A percentile compares a stretch with the other conserved stretches of the same genome.
These are phyloP conservation scores for Dicyrtoma fusca DNA, from an alignment of 2,888 invertebrate species.

Conservation along the genomic window DNA sequence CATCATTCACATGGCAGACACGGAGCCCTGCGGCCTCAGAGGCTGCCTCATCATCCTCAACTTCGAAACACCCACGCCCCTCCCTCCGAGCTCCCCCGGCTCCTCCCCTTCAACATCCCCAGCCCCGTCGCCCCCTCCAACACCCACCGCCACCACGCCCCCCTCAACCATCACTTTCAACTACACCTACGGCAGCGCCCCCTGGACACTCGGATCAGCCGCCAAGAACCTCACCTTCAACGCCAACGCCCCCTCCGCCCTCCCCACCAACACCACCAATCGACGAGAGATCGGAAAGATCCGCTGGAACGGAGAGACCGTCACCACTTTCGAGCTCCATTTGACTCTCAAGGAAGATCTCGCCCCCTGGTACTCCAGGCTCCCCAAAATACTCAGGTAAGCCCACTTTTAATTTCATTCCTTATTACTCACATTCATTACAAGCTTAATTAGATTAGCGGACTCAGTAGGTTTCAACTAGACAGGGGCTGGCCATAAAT, in stretches of 20 bases:
- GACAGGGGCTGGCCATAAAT: background rate
- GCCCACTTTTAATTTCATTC: slow-evolving; percentile 59
- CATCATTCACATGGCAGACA: slow-evolving; percentile 79
- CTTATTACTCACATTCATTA: slow-evolving; percentile 25
- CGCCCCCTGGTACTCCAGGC: slow-evolving; percentile 81
- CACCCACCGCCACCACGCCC: background rate
- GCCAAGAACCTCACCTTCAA: background rate
- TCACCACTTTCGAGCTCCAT: slow-evolving; percentile 88
- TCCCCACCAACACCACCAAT: background rate
- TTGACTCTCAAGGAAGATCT: slow-evolving; percentile 84
- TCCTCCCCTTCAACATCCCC: background rate
- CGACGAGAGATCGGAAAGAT: slow-evolving; percentile 69
- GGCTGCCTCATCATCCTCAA: slow-evolving; percentile 54
- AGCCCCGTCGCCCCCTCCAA: slow-evolving; percentile 39
- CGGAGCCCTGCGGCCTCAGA: slow-evolving; percentile 85
- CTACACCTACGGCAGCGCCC: too few relatives aligned
- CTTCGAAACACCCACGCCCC: slow-evolving; percentile 39
- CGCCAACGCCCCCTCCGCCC: background rate
- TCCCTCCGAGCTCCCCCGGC: slow-evolving; percentile 24
- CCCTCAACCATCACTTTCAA: too few relatives aligned
- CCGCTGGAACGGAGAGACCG: slow-evolving; percentile 82
- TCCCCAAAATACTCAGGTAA: slow-evolving; percentile 90
- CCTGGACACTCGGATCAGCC: too few relatives aligned
- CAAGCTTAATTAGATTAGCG: background rate
- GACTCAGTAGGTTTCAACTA: background rate